Evolutionary conservation across 2,797 vertebrate species (phyloP), one percentile per base, ranked within the genome.

Genomic region (Pampus argenteus): DNA sequence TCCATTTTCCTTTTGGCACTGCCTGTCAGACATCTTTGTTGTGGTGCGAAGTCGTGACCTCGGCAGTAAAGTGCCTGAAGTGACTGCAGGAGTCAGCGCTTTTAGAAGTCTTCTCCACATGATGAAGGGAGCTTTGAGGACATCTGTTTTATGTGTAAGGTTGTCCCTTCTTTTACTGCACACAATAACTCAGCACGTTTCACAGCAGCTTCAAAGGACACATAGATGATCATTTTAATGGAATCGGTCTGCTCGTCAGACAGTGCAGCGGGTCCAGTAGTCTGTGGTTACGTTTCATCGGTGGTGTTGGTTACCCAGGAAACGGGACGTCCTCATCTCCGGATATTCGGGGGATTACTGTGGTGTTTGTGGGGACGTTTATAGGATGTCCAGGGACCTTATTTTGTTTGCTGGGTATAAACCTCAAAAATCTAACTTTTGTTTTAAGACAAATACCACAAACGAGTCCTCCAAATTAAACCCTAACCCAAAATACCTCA

Each of bases 1-100:
- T 71, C 57, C 50, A 83, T 86, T 89, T 87, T 45, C 59, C 52
- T 78, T 67, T 75, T 82, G 75, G 81, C 85, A 81, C 60, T 17
- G 6, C n/a, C 58, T 58, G 75, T 79, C 78, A 83, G 77, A 83
- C 72, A 67, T 75, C 71, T 86, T 79, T 76, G 71, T 76, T 79
- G 58, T 81, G 78, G 81, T 76, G 70, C 54, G 48, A 73, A 76
- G 83, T 48, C 56, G 68, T 80, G 80, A 86, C 79, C 81, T 83
- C 57, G 1, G 65, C 62, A 56, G 65, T 80, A 75, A 76, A 84
- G 83, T 48, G 50, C 38, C 20, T 57, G 52, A 64, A 69, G 68
- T 51, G 59, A 55, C 69, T 58, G 72, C 9, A 9, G 63, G 72
- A 77, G 78, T 89, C 84, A 87, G 78, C 65, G 40, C 59, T 85